These are phyloP conservation scores for Agrilus planipennis DNA, from an alignment of 1,140 invertebrate species.

Conservation along the genomic window DNA sequence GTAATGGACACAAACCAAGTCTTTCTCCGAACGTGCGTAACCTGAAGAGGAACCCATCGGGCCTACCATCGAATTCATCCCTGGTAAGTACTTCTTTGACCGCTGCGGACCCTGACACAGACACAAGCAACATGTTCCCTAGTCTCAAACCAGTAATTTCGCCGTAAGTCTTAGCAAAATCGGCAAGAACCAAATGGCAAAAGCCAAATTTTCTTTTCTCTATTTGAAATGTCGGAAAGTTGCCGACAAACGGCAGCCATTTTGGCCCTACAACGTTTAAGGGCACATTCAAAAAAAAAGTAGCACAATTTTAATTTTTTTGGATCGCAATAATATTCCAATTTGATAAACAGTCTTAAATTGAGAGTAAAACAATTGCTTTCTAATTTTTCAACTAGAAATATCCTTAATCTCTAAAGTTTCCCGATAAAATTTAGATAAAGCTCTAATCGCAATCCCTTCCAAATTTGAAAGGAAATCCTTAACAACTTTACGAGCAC, in stretches of 20 bases:
- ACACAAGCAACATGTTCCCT: slow-evolving; percentile 45
- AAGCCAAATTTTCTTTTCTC: slow-evolving; percentile 15
- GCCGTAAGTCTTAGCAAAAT: slow-evolving; percentile 23
- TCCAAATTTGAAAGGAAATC: no score
- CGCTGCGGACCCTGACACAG: slow-evolving; percentile 46
- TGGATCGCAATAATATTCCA: no score
- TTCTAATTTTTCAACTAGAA: no score
- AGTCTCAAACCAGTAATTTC: slow-evolving; percentile 31
- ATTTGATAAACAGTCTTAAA: not conserved
- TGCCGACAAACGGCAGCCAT: slow-evolving; percentile 27
- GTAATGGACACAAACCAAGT: no score
- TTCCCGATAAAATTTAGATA: no score
- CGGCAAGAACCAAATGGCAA: slow-evolving; percentile 23
- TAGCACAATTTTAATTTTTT: no score
- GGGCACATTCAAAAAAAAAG: slow-evolving; percentile 6
- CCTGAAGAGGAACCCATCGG: slow-evolving; percentile 54
- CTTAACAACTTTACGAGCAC: no score
- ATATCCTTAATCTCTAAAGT: no score
- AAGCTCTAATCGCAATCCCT: no score
- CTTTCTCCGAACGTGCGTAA: slow-evolving; percentile 50
- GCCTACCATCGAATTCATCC: slow-evolving; percentile 56
- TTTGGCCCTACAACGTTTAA: slow-evolving; percentile 25
- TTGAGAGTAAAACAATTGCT: not conserved
- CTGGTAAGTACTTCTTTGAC: slow-evolving; percentile 46
- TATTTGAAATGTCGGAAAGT: slow-evolving; percentile 14